Evolutionary conservation across 1,140 invertebrate genomes (phyloP), one percentile per base, ranked within the genome.

Genomic region (Aradophagus sp.): DNA sequence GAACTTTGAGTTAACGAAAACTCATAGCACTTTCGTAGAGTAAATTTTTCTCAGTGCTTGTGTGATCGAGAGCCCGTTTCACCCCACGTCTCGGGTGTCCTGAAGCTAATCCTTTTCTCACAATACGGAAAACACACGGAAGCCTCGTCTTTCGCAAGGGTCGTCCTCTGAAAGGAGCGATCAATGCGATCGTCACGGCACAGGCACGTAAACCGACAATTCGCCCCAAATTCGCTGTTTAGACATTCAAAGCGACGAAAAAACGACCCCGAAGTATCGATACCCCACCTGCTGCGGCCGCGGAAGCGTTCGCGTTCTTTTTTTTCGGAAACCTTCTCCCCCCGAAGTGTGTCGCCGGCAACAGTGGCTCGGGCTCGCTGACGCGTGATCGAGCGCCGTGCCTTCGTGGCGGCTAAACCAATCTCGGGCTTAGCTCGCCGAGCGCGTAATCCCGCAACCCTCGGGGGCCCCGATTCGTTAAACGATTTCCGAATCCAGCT

Each of bases 351-450:
- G 73, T 66, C 44, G 63, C 73, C 42, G 56, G 52, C 5, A 31
- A 8, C 29, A 72, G 73, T 23, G 59, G 61, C 78, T 75, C 52
- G 63, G 63, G 74, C 59, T 78, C 82, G 75, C 66, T 85, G 82
- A 85, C 84, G 82, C 82, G 82, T 85, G 78, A 84, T 83, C 67
- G 42, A 72, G 74, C 69, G 76, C 76, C 79, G 79, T 82, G 82
- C 80, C 73, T 80, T 72, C 78, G 81, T 80, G 83, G 80, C 76
- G 68, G 81, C 81, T 86, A 86, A 86, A 83, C 84, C 84, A 86
- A 84, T 86, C 81, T 84, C 75, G 48, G 77, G 81, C 81, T 85
- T 85, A 85, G 80, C 53, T 76, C 78, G 65, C 13, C 78, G 69
- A n/a, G 77, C 50, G 78, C 74, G 82, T 79, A 75, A 81, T 67